phyloP scores from a whole-genome alignment of 92 coral and sea anemone species.

The Parazoanthus atlanticus region DNA sequence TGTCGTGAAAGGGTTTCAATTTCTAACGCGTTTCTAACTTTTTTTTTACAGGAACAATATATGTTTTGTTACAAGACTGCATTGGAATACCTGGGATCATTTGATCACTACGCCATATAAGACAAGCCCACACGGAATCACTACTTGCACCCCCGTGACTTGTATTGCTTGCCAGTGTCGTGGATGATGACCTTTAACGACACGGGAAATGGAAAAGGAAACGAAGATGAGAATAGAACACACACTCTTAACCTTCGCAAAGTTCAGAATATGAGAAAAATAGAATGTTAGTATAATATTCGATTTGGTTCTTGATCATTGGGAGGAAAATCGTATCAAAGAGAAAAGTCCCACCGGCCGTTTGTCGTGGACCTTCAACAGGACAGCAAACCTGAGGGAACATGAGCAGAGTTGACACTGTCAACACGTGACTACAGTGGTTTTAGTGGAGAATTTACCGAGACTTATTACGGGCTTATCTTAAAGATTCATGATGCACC shows the following conservation, averaged over 20 bases:
- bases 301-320: background rate
- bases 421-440: background rate
- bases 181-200: background rate
- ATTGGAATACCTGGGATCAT: conserved; percentile 93
- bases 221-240: background rate
- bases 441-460: background rate
- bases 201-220: background rate
- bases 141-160: background rate
- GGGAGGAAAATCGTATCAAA: background rate
- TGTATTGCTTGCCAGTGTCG: background rate
- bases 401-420: background rate
- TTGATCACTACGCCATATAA: conserved; percentile 94
- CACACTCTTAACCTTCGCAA: conserved; percentile 36
- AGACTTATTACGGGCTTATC: background rate
- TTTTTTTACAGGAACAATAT: conserved; percentile 78
- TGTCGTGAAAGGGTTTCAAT: background rate
- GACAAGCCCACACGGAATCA: background rate
- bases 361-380: background rate
- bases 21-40: background rate
- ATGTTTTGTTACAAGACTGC: conserved; percentile 96
- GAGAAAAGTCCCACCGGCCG: background rate
- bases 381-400: background rate
- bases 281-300: background rate
- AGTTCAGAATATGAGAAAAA: conserved; percentile 44
- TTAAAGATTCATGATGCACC: background rate